Evolutionary conservation across 2,113 vertebrate species (phyloP).

Genomic region (Hippoglossus stenolepis): DNA sequence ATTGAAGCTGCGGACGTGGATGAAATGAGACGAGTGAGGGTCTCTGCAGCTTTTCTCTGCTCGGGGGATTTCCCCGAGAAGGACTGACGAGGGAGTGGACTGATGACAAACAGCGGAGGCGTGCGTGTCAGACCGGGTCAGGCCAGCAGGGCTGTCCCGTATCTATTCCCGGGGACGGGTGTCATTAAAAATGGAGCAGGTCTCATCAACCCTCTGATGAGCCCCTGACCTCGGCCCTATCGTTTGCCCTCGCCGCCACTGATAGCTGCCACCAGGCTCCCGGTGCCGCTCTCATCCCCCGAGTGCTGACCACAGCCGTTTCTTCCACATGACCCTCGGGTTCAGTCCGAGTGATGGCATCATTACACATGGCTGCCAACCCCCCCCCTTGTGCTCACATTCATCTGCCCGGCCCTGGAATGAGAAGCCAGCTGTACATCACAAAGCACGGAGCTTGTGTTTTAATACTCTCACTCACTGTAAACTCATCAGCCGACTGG

Average conservation of each 20-base stretch:
- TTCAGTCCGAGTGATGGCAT: conserved; percentile 33
- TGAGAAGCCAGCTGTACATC: too few relatives aligned
- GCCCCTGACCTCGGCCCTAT: conserved; percentile 53
- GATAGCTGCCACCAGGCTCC: not conserved
- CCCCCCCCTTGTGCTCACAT: not conserved
- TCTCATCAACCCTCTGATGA: conserved; percentile 17
- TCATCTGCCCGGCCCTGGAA: not conserved
- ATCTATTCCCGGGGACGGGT: conserved; percentile 15
- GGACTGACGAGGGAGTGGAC: conserved; percentile 37
- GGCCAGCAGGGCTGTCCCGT: conserved; percentile 17
- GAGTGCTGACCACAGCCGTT: conserved; percentile 64
- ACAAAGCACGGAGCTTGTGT: too few relatives aligned
- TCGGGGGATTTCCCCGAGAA: conserved; percentile 13
- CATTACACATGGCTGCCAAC: not conserved
- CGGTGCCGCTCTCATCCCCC: conserved; percentile 27
- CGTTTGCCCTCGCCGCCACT: conserved; percentile 29
- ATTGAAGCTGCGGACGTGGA: not conserved
- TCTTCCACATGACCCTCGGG: conserved; percentile 37
- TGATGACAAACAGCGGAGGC: conserved; percentile 14
- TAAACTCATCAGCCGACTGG: too few relatives aligned
- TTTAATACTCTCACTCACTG: too few relatives aligned
- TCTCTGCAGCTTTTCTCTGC: conserved; percentile 23
- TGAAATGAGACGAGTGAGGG: too few relatives aligned
- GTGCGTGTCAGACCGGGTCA: conserved; percentile 16
- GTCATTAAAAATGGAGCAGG: conserved; percentile 68